These are phyloP conservation scores for Meiosimyza platycephala DNA, from an alignment of 2,888 invertebrate species.

Conservation along the genomic window DNA sequence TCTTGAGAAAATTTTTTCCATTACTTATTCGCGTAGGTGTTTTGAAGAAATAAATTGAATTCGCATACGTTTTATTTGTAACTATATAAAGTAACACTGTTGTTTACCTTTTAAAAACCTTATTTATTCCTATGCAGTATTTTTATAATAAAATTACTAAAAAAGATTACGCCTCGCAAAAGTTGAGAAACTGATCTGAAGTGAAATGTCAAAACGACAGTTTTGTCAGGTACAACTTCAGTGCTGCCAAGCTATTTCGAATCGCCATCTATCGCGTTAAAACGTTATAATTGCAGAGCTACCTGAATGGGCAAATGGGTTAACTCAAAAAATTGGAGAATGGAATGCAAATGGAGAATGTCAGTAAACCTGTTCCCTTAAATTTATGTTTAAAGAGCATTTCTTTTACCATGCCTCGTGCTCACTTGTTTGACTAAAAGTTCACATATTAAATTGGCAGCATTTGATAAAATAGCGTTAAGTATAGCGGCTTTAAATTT, in stretches of 20 bases:
- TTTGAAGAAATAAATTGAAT: neutral
- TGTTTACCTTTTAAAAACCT: slow-evolving; percentile 18
- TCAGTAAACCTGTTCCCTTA: no score
- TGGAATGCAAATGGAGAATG: no score
- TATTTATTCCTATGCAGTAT: neutral
- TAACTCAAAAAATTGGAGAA: no score
- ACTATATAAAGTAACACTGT: neutral
- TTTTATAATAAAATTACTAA: neutral
- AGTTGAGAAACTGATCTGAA: slow-evolving; percentile 14
- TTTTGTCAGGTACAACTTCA: slow-evolving; percentile 18
- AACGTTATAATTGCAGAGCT: no score
- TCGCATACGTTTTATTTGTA: neutral
- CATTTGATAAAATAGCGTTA: no score
- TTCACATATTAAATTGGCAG: no score
- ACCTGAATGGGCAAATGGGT: no score
- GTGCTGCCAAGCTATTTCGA: neutral
- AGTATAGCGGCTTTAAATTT: no score
- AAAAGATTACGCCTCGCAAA: neutral
- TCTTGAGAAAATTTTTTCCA: slow-evolving; percentile 18
- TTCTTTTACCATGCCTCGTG: no score
- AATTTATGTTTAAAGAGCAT: no score
- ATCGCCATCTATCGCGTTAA: no score
- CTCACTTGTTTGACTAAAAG: no score
- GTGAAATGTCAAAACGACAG: slow-evolving; percentile 24
- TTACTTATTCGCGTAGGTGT: neutral